Evolutionary conservation across 2,888 invertebrate species (phyloP), one percentile per base, ranked within the genome.

Genomic region (Cryptocephalus primarius): DNA sequence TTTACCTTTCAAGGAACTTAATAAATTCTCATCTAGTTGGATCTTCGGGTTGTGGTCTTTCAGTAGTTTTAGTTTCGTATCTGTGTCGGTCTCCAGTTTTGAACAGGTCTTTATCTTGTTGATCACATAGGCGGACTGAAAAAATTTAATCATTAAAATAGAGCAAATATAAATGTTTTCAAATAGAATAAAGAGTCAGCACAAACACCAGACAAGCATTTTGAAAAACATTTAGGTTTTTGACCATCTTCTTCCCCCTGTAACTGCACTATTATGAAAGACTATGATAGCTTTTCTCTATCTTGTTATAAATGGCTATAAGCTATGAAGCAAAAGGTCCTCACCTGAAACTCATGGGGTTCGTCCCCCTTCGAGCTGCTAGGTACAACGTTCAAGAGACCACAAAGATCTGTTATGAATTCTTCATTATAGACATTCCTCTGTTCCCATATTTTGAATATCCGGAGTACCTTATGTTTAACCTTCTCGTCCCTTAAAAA

Each of bases 381-480:
- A 42, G 86, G 83, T 42, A 83, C 82, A 13, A 85, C 85, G 58
- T 84, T 88, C 33, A 95, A 76, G 46, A 93, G 72, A 4, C 88
- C 89, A 39, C 85, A 83, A 31, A 95, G 72, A 71, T 94, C 93
- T 10, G 87, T 79, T 31, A 95, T 77, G 64, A 91, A 94, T 62
- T 89, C 88, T 60, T 88, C 86, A 67, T 87, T 88, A 66, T 93
- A 96, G 12, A 95, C 85, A 40, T 81, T 84, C 55, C 95, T 77
- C 64, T 96, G 91, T 66, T 90, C 89, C 96, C 96, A 96, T 57
- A 96, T 95, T 66, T 88, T 89, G 65, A 96, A 91, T 59, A 96
- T 92, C 49, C 95, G 75, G 45, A 87, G 72, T 45, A 95, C 86
- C 66, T 89, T 87, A 50, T 83, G 79, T 56, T 89, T 84, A 1